Evolutionary conservation across 2,888 invertebrate genomes (phyloP).

Genomic region (Achlya flavicornis): DNA sequence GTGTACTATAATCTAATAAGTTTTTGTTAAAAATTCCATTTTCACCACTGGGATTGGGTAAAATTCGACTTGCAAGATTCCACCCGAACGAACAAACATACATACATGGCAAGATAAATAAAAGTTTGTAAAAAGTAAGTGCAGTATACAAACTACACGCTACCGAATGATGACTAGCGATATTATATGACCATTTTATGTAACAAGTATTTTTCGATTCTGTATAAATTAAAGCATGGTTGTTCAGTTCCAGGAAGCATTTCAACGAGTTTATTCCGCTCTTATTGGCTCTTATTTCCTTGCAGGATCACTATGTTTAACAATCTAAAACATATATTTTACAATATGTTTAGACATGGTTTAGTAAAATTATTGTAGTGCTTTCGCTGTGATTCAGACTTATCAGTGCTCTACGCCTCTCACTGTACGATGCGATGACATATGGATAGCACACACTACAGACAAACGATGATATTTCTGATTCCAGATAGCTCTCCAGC

Average conservation of each 20-base stretch:
- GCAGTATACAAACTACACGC: too few species aligned
- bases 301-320: not conserved
- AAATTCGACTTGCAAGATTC: too few species aligned
- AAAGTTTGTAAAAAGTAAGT: too few species aligned
- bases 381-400: not conserved
- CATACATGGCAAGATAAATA: too few species aligned
- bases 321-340: slow-evolving; percentile 2
- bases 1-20: too few species aligned
- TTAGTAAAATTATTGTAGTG: not conserved
- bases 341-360: not conserved
- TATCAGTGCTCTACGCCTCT: slow-evolving; percentile 1
- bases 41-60: too few species aligned
- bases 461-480: slow-evolving; percentile 3
- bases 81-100: too few species aligned
- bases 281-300: not conserved
- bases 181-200: too few species aligned
- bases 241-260: not conserved
- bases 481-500: not conserved
- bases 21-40: too few species aligned
- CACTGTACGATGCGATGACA: slow-evolving; percentile 1
- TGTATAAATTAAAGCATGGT: too few species aligned
- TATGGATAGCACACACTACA: not conserved
- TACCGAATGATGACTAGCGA: too few species aligned
- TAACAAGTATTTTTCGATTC: too few species aligned
- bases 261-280: not conserved